phyloP scores from a whole-genome alignment of 64 coral and sea anemone species.

The Actinia tenebrosa region DNA sequence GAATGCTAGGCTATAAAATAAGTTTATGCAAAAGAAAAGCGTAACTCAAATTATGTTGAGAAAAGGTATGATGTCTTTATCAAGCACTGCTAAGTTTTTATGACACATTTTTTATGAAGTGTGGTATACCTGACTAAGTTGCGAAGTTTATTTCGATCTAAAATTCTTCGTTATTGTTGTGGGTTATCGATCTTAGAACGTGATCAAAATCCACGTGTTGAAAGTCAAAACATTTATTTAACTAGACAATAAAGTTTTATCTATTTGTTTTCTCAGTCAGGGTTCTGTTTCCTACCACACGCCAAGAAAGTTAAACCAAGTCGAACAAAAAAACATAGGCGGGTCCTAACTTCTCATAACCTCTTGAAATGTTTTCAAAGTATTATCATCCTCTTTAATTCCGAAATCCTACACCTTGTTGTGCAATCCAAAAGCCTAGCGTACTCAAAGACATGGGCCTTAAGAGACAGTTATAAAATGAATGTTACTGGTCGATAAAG shows the following conservation, averaged over 20 bases:
- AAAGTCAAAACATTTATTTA: background rate
- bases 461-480: no score
- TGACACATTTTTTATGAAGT: no score
- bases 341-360: background rate
- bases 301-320: background rate
- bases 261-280: background rate
- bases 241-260: background rate
- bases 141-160: background rate
- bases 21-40: no score
- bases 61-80: no score
- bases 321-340: background rate
- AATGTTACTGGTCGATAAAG: no score
- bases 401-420: no score
- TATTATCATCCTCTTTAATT: background rate
- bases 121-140: no score
- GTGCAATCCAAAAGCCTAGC: no score
- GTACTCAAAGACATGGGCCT: no score
- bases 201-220: background rate
- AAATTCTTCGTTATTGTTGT: background rate
- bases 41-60: no score
- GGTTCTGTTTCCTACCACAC: slow-evolving; percentile 1
- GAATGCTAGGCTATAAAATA: no score
- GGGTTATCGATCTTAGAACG: background rate
- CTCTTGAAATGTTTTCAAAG: background rate
- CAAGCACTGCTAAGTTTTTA: no score